A percentile compares a stretch with the other conserved stretches of the same genome.
phyloP scores from a whole-genome alignment of 2,888 invertebrate genomes.

The Flexamia atlantica region DNA sequence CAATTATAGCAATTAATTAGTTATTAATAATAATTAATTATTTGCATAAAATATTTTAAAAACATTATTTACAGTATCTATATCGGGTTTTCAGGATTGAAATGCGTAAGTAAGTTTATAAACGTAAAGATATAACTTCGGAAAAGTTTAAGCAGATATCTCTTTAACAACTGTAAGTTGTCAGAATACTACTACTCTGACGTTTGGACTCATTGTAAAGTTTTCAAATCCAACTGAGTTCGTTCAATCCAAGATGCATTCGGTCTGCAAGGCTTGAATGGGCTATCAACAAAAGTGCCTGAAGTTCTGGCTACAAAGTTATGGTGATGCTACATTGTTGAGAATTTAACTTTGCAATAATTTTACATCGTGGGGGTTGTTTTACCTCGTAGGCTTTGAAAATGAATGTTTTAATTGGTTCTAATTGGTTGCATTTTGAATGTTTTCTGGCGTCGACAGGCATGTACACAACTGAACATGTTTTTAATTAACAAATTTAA shows the following conservation, averaged over 20 bases:
- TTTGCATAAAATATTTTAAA: no score
- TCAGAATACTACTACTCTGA: background rate
- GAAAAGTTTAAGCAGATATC: background rate
- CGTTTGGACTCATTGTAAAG: constrained; percentile 9
- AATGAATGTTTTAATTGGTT: no score
- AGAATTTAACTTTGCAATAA: constrained; percentile 7
- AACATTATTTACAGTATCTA: no score
- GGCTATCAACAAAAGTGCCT: background rate
- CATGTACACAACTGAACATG: no score
- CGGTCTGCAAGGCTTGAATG: constrained; percentile 4
- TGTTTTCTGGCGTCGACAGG: no score
- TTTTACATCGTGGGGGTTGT: background rate
- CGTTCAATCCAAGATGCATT: background rate
- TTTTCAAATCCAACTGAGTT: constrained; percentile 20
- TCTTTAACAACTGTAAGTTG: background rate
- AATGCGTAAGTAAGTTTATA: background rate
- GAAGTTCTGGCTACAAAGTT: background rate
- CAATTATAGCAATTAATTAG: no score
- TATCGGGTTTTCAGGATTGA: no score
- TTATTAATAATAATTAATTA: no score
- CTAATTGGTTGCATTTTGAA: no score
- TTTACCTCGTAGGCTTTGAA: no score
- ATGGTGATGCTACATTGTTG: background rate
- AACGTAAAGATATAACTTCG: background rate
- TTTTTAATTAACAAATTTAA: no score